Evolutionary conservation across 2,113 vertebrate genomes (phyloP).

Genomic region (Xyrauchen texanus): DNA sequence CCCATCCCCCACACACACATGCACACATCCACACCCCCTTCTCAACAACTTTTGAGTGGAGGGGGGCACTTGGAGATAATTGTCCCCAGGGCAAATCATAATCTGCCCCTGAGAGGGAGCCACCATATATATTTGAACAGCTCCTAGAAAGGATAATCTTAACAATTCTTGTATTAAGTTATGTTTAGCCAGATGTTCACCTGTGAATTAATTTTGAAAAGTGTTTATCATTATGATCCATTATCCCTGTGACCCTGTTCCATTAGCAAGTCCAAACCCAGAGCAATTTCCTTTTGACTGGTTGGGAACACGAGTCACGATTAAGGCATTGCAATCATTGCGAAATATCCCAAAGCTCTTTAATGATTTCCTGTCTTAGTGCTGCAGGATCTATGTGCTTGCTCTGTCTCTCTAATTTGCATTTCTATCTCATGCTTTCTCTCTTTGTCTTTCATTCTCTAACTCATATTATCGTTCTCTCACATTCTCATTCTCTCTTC

Average conservation of each 20-base stretch:
- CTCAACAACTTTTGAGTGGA: too few species aligned
- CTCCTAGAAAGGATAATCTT: not conserved
- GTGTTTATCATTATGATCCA: conserved; percentile 18
- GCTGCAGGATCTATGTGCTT: conserved; percentile 23
- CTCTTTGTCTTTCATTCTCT: not conserved
- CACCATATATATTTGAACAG: not conserved
- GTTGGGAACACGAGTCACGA: conserved; percentile 37
- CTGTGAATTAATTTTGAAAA: not conserved
- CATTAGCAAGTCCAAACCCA: conserved; percentile 11
- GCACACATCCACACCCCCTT: too few species aligned
- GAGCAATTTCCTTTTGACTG: not conserved
- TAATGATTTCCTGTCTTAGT: conserved; percentile 46
- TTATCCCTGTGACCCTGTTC: conserved; percentile 12
- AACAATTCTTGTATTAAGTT: conserved; percentile 2
- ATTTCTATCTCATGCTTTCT: not conserved
- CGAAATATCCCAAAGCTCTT: conserved; percentile 19
- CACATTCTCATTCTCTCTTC: too few species aligned
- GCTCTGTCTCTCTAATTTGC: not conserved
- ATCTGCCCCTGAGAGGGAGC: too few species aligned
- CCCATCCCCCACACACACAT: too few species aligned
- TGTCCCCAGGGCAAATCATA: too few species aligned
- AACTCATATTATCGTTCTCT: not conserved
- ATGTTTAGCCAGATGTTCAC: conserved; percentile 21
- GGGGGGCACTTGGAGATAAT: too few species aligned
- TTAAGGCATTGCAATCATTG: conserved; percentile 40